A percentile compares a stretch with the other conserved stretches of the same genome.
phyloP scores from a whole-genome alignment of 2,888 invertebrate species.

The Sthenelais limicola region DNA sequence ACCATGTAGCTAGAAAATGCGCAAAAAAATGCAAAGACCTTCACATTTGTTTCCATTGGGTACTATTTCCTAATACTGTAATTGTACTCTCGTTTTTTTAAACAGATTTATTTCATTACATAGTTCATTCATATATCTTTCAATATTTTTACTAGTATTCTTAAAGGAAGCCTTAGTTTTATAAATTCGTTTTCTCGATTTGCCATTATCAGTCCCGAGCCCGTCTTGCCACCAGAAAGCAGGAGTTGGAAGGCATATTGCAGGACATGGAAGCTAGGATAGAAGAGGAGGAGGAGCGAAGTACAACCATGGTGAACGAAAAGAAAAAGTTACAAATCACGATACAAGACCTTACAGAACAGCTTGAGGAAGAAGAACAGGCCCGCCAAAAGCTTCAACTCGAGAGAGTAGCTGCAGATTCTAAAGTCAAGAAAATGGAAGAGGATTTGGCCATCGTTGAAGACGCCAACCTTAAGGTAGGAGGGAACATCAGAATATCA shows the following conservation, averaged over 20 bases:
- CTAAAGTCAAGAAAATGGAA: conserved; percentile 94
- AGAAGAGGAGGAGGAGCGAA: conserved; percentile 97
- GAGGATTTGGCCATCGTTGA: conserved; percentile 91
- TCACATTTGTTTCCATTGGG: too few species aligned
- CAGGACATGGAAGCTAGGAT: conserved; percentile 96
- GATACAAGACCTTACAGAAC: conserved; percentile 77
- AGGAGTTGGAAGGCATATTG: conserved; percentile 94
- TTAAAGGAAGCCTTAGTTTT: too few species aligned
- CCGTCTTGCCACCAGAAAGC: conserved; percentile 82
- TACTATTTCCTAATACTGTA: too few species aligned
- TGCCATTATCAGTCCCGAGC: conserved; percentile 79
- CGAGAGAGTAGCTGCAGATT: conserved; percentile 94
- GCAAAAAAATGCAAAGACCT: too few species aligned
- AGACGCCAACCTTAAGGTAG: conserved; percentile 88
- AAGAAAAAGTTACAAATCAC: conserved; percentile 94
- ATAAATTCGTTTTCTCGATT: too few species aligned
- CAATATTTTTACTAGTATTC: too few species aligned
- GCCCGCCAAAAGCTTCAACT: conserved; percentile 93
- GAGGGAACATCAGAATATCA: background rate
- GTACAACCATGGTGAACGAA: conserved; percentile 84
- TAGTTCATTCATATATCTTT: too few species aligned
- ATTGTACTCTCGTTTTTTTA: too few species aligned
- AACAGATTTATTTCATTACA: too few species aligned
- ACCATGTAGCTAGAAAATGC: too few species aligned
- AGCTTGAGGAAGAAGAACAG: conserved; percentile 96